Percentiles rank a stretch among this genome's conserved stretches.
phyloP scores from a whole-genome alignment of 2,797 vertebrate species.

The Sternarchorhynchus goeldii region DNA sequence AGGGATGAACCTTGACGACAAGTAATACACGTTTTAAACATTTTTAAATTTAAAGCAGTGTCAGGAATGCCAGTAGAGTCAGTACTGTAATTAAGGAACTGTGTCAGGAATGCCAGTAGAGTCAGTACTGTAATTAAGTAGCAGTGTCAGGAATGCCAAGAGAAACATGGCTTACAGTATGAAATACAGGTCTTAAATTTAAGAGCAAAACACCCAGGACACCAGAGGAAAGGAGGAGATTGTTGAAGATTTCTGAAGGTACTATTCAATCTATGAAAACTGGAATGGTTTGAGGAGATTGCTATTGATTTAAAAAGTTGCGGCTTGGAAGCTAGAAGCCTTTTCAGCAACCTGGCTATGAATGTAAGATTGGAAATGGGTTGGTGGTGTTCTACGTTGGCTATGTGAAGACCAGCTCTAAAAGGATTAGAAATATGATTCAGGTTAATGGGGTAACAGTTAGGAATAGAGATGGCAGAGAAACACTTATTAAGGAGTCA shows the following conservation, averaged over 20 bases:
- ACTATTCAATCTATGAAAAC: background rate
- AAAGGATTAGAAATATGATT: background rate
- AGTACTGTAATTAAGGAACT: too few relatives aligned
- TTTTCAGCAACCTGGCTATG: slow-evolving; percentile 19
- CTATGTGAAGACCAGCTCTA: background rate
- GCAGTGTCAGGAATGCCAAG: background rate
- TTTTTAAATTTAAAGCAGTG: too few relatives aligned
- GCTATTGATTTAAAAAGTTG: slow-evolving; percentile 33
- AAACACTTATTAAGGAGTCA: background rate
- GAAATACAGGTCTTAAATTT: too few relatives aligned
- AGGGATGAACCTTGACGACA: too few relatives aligned
- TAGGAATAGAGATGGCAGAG: slow-evolving; percentile 2
- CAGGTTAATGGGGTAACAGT: background rate
- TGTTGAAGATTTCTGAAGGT: background rate
- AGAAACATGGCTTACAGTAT: too few relatives aligned
- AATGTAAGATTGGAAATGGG: slow-evolving; percentile 6
- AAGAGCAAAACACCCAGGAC: too few relatives aligned
- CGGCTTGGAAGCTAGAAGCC: slow-evolving; percentile 4
- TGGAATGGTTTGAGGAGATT: slow-evolving; percentile 25
- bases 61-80: too few relatives aligned
- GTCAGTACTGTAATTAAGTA: background rate
- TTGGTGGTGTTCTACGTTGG: background rate
- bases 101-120: background rate
- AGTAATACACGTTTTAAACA: too few relatives aligned
- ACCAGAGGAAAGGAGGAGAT: background rate